Evolutionary conservation across 2,113 vertebrate species (phyloP).

Genomic region (Entelurus aequoreus): DNA sequence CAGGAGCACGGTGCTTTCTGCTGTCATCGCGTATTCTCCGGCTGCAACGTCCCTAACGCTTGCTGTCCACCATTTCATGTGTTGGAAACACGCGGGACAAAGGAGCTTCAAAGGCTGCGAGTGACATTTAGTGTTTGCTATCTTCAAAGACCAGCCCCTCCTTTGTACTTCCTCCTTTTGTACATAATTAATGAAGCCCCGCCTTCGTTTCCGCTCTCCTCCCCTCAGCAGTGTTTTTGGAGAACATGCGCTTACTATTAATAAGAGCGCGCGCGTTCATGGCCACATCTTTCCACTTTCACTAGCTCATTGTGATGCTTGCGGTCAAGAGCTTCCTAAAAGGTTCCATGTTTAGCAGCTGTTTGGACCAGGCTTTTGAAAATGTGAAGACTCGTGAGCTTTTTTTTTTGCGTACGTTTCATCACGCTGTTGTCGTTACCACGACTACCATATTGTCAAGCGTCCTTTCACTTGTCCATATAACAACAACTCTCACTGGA

Average conservation of each 20-base stretch:
- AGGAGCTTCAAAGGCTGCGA: constrained; percentile 59
- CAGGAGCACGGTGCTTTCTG: not conserved
- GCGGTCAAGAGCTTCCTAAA: no score
- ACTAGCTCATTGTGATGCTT: no score
- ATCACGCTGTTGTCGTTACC: not conserved
- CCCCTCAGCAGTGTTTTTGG: not conserved
- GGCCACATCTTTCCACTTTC: constrained; percentile 19
- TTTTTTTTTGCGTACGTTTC: not conserved
- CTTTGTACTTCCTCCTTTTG: constrained; percentile 73
- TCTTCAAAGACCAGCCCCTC: constrained; percentile 78
- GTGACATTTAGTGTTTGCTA: constrained; percentile 63
- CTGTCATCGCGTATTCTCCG: not conserved
- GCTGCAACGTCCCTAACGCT: constrained; percentile 25
- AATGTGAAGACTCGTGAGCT: no score
- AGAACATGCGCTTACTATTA: constrained; percentile 17
- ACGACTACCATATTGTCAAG: not conserved
- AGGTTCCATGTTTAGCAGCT: not conserved
- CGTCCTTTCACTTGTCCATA: no score
- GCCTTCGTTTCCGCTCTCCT: constrained; percentile 14
- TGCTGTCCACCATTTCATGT: constrained; percentile 45
- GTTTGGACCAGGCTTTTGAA: not conserved
- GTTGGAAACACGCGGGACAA: constrained; percentile 47
- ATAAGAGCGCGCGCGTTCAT: constrained; percentile 50
- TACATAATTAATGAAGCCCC: constrained; percentile 73
- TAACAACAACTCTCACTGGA: not conserved